Base-by-base conservation (phyloP, 2,113 vertebrate species). In the Poeciliopsis turrubarensis region DNA sequence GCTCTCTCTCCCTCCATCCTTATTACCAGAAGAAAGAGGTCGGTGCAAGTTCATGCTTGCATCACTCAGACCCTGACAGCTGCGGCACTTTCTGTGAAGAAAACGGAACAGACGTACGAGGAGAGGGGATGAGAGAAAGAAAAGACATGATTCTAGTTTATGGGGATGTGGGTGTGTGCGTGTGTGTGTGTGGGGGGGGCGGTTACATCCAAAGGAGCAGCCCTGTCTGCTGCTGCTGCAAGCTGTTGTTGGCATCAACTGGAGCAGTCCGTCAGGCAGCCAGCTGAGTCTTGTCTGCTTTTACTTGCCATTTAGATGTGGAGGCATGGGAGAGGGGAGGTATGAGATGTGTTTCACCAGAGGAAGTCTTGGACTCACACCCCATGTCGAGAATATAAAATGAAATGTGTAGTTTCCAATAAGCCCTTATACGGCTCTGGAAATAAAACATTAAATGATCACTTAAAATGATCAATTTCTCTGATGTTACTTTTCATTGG, bases 11-110 rank as follows among this genome's bases (percentile, higher is more conserved):
- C 80, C 82, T 90, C 83, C 65, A 86, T 92, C 79, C 85, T 87
- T 90, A 86, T 91, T 92, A 88, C 80, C 69, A 86, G 80, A 37
- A 31, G 72, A 85, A 81, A 92, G 65, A 66, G 90, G 91, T 92
- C 90, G 86, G 72, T 25, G 75, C 30, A 37, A 91, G 89, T 93
- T 92, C 89, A 90, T 73, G 60, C 82, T 88, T 89, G 82, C 86
- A 90, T 90, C 89, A 89, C 86, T 92, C 85, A 81, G 77, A 73
- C 64, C 80, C 64, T 77, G 89, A 85, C 86, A 90, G 86, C 62
- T 25, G 77, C 77, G 57, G 41, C 75, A 68, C 72, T 85, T 44
- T 60, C 26, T 27, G 65, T 79, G 82, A 80, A 88, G 73, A 87
- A 80, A 79, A 87, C 71, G 70, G 71, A 85, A 78, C 69, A 73